Evolutionary conservation across 2,888 invertebrate genomes (phyloP).

Genomic region (Zootermopsis nevadensis): DNA sequence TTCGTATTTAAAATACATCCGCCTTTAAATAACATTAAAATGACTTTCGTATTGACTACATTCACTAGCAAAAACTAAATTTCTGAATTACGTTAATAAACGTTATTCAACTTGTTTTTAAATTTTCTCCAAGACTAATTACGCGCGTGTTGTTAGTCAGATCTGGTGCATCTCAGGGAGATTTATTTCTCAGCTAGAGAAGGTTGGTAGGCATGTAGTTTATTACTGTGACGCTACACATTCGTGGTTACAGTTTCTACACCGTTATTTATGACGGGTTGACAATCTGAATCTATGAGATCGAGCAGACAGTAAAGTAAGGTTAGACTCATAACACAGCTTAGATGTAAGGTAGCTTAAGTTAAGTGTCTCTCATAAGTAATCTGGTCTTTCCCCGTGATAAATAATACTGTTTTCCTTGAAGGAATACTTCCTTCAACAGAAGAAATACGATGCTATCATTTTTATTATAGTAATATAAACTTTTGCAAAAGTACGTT

Average conservation of each 20-base stretch:
- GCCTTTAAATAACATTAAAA: too few species aligned
- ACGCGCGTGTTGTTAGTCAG: too few species aligned
- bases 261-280: conserved; percentile 1
- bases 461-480: not conserved
- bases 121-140: too few species aligned
- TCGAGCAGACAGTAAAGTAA: conserved; percentile 3
- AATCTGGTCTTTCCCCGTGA: not conserved
- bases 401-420: not conserved
- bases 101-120: too few species aligned
- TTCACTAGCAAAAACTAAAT: too few species aligned
- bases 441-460: not conserved
- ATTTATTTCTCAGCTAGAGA: not conserved
- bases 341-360: not conserved
- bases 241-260: not conserved
- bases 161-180: too few species aligned
- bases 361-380: not conserved
- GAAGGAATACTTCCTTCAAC: not conserved
- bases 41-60: too few species aligned
- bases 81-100: too few species aligned
- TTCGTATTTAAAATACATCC: too few species aligned
- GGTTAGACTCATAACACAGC: not conserved
- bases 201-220: too few species aligned
- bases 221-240: not conserved
- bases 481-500: too few species aligned
- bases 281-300: conserved; percentile 21